phyloP scores from a whole-genome alignment of 2,888 invertebrate genomes.

The Dioctria rufipes region DNA sequence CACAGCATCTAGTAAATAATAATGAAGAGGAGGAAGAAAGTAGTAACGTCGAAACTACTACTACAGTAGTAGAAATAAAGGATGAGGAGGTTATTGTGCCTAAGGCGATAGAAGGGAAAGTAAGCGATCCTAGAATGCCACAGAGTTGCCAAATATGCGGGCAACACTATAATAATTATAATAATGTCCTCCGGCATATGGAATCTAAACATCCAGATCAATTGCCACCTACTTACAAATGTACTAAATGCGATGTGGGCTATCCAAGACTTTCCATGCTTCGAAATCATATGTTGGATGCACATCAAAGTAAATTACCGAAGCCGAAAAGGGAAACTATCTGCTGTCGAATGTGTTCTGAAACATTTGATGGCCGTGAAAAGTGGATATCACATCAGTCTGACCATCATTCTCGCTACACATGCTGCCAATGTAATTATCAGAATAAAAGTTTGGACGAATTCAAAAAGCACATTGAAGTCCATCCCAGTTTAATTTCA shows the following conservation, averaged over 20 bases:
- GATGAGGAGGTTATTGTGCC: not conserved
- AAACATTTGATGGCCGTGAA: constrained; percentile 57
- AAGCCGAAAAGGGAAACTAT: constrained; percentile 67
- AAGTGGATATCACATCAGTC: constrained; percentile 61
- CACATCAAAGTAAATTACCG: constrained; percentile 67
- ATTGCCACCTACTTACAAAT: constrained; percentile 70
- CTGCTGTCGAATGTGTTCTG: constrained; percentile 62
- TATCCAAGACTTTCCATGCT: constrained; percentile 70
- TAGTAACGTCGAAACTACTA: not conserved
- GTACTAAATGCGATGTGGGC: constrained; percentile 69
- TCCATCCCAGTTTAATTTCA: constrained; percentile 54
- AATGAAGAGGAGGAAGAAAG: constrained; percentile 14
- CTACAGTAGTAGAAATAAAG: constrained; percentile 20
- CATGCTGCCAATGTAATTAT: constrained; percentile 60
- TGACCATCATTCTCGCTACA: constrained; percentile 53
- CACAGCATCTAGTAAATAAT: constrained; percentile 18
- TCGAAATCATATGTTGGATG: constrained; percentile 70
- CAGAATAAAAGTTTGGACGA: constrained; percentile 57
- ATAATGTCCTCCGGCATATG: constrained; percentile 71
- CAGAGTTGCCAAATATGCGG: constrained; percentile 71
- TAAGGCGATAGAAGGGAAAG: not conserved
- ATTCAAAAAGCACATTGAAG: constrained; percentile 59
- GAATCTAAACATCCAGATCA: constrained; percentile 72
- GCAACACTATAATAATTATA: constrained; percentile 71
- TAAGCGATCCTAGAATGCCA: constrained; percentile 65